phyloP scores from a whole-genome alignment of 2,113 vertebrate species.

The Limnothrissa miodon region DNA sequence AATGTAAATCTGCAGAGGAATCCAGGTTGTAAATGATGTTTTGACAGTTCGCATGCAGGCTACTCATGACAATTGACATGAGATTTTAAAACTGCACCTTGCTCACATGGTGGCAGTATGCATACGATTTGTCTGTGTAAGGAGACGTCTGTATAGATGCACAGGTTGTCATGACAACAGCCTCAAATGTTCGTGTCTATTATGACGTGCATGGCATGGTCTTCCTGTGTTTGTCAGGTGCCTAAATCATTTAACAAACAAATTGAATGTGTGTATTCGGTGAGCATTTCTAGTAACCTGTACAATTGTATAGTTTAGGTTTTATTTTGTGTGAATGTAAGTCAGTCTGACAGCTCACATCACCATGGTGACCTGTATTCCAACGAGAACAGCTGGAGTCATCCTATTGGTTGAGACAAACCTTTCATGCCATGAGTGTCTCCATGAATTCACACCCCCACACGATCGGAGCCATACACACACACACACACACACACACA shows the following conservation, averaged over 20 bases:
- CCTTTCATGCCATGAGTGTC: constrained; percentile 50
- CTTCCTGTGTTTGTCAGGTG: constrained; percentile 9
- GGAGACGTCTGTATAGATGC: not conserved
- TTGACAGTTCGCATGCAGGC: constrained; percentile 44
- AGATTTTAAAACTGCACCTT: constrained; percentile 33
- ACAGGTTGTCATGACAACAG: constrained; percentile 5
- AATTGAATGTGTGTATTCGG: not conserved
- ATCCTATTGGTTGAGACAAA: constrained; percentile 55
- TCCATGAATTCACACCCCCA: constrained; percentile 31
- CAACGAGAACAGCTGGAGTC: constrained; percentile 55
- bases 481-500: constrained; percentile 21
- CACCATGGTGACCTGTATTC: constrained; percentile 60
- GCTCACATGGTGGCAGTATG: constrained; percentile 40
- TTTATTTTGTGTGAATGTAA: constrained; percentile 30
- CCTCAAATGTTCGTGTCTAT: constrained; percentile 16
- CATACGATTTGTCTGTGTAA: constrained; percentile 18
- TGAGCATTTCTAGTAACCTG: not conserved
- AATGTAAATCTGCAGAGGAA: not conserved
- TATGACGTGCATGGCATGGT: not conserved
- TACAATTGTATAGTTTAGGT: constrained; percentile 17
- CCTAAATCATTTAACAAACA: not conserved
- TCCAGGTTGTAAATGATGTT: constrained; percentile 25
- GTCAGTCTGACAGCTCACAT: constrained; percentile 52
- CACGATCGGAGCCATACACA: constrained; percentile 20
- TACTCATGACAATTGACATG: constrained; percentile 41